These are phyloP conservation scores for Tinamus major DNA, from an alignment of 2,797 vertebrate species.

Conservation along the genomic window DNA sequence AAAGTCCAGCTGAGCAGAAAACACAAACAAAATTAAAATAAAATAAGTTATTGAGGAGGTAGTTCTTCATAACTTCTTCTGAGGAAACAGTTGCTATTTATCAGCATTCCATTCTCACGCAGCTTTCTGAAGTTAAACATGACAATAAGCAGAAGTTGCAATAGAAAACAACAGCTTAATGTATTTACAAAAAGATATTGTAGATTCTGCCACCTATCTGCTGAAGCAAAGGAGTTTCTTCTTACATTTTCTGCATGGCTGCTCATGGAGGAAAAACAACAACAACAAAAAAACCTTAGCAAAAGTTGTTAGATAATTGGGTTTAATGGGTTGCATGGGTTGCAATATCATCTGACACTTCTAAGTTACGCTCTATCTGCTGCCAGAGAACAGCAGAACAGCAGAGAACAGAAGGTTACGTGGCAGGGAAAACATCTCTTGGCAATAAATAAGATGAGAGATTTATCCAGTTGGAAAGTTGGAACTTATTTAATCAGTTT, in stretches of 20 bases:
- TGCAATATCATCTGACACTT: background rate
- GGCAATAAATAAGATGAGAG: background rate
- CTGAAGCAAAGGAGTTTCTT: background rate
- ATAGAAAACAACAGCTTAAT: background rate
- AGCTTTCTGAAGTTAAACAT: background rate
- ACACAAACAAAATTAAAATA: background rate
- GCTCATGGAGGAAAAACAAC: background rate
- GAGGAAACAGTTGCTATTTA: background rate
- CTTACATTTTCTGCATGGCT: background rate
- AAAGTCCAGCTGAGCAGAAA: background rate
- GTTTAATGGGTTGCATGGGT: background rate
- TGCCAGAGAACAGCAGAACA: background rate
- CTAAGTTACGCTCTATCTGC: background rate
- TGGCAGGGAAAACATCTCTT: background rate
- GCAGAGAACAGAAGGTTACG: background rate
- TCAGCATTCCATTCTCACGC: background rate
- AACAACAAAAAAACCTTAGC: background rate
- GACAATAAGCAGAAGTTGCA: background rate
- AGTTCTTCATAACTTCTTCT: background rate
- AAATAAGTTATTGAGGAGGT: background rate
- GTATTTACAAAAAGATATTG: conserved; percentile 25
- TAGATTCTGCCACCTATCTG: background rate
- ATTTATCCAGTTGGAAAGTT: background rate
- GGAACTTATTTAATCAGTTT: background rate
- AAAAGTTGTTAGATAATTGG: background rate